Evolutionary conservation across 2,113 vertebrate genomes (phyloP).

Genomic region (Tautogolabrus adspersus): DNA sequence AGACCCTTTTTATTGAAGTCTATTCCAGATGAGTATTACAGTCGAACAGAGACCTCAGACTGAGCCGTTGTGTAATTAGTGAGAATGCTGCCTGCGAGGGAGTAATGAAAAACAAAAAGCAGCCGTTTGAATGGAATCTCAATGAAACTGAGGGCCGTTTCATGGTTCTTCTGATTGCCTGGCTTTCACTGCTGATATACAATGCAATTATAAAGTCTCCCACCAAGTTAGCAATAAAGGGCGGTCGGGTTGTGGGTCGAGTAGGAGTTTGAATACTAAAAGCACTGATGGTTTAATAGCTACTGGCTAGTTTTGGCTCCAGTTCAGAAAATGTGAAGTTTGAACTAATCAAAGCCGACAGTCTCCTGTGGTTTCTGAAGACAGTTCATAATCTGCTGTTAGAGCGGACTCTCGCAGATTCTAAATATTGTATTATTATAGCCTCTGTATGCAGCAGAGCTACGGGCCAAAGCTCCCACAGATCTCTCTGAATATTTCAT

Average conservation of each 20-base stretch:
- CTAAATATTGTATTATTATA: conserved; percentile 37
- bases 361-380: conserved; percentile 47
- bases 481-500: conserved; percentile 1
- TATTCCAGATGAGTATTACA: conserved; percentile 19
- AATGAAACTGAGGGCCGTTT: conserved; percentile 31
- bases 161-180: conserved; percentile 25
- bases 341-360: conserved; percentile 41
- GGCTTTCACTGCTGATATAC: conserved; percentile 52
- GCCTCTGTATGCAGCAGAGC: conserved; percentile 34
- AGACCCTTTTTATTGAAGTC: not conserved
- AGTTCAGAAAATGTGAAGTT: conserved; percentile 41
- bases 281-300: conserved; percentile 30
- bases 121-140: conserved; percentile 30
- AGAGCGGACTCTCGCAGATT: conserved; percentile 35
- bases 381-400: conserved; percentile 48
- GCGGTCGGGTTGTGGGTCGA: not conserved
- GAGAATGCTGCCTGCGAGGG: conserved; percentile 7
- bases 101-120: conserved; percentile 43
- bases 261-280: conserved; percentile 39
- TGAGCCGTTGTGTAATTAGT: conserved; percentile 18
- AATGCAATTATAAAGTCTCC: conserved; percentile 35
- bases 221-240: conserved; percentile 17
- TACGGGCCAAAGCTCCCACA: conserved; percentile 17
- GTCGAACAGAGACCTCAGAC: not conserved
- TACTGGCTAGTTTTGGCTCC: conserved; percentile 30